These are phyloP conservation scores for Coptodon rendalli DNA, from an alignment of 2,113 vertebrate species.

Conservation along the genomic window DNA sequence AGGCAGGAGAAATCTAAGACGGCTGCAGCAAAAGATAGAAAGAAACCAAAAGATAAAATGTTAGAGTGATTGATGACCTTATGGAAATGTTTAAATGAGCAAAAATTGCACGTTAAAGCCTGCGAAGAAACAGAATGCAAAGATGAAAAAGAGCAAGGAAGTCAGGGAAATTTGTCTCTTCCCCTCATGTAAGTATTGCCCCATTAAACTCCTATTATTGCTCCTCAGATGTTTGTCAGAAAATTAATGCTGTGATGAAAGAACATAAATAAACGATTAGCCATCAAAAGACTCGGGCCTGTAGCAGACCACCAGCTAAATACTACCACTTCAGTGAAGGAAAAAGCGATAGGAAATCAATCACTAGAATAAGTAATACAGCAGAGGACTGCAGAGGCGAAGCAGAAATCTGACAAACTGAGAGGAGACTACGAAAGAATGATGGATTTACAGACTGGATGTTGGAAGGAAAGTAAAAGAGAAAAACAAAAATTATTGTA, in stretches of 20 bases:
- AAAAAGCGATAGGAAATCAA: neutral
- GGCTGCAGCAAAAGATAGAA: neutral
- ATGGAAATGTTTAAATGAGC: neutral
- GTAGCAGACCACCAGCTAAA: neutral
- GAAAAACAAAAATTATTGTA: neutral
- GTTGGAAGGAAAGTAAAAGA: neutral
- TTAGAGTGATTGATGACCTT: neutral
- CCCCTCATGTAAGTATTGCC: neutral
- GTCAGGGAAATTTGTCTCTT: neutral
- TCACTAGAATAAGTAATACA: neutral
- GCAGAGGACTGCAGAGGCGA: neutral
- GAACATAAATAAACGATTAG: conserved; percentile 46
- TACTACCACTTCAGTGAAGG: neutral
- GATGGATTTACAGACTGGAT: neutral
- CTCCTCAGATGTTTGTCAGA: conserved; percentile 35
- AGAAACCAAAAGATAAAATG: neutral
- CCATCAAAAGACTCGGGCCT: neutral
- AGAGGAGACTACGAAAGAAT: neutral
- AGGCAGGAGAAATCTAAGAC: neutral
- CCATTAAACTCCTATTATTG: conserved; percentile 40
- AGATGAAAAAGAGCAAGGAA: neutral
- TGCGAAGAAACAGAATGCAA: neutral
- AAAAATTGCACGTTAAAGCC: neutral
- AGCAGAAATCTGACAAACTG: neutral
- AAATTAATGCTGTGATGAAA: conserved; percentile 29